phyloP scores from a whole-genome alignment of 1,140 invertebrate genomes.

The Cecropterus lyciades region DNA sequence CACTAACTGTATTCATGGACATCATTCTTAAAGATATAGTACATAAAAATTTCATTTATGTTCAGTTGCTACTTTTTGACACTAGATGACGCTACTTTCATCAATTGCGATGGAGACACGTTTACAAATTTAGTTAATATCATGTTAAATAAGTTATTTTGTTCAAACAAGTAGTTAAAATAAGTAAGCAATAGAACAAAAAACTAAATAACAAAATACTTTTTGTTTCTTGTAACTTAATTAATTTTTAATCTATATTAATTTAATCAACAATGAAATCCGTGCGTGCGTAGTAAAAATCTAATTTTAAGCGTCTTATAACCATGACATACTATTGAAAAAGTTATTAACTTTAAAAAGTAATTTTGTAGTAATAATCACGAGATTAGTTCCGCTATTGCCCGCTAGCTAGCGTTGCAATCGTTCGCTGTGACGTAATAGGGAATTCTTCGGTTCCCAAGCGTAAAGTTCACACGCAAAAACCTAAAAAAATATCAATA shows the following conservation, averaged over 20 bases:
- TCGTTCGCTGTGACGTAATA: conserved; percentile 40
- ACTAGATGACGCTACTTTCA: conserved; percentile 6
- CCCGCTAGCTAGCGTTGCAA: conserved; percentile 40
- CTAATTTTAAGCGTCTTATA: not conserved
- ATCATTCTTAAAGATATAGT: too few relatives aligned
- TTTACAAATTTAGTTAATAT: too few relatives aligned
- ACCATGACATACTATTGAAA: not conserved
- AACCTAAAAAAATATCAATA: conserved; percentile 45
- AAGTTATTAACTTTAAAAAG: not conserved
- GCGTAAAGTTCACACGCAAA: conserved; percentile 47
- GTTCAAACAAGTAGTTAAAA: too few relatives aligned
- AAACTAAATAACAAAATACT: too few relatives aligned
- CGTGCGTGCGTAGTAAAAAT: not conserved
- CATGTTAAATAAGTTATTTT: too few relatives aligned
- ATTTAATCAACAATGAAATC: not conserved
- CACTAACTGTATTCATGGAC: too few relatives aligned
- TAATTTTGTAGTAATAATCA: not conserved
- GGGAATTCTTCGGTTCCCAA: conserved; percentile 51
- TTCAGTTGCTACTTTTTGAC: not conserved
- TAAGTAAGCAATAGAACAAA: too few relatives aligned
- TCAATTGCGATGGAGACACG: not conserved
- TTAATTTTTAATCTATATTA: too few relatives aligned
- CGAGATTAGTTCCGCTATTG: conserved; percentile 41
- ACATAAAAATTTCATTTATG: too few relatives aligned
- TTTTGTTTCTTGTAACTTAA: too few relatives aligned